Evolutionary conservation across 2,888 invertebrate genomes (phyloP).

Genomic region (Didymodactylos carnosus): DNA sequence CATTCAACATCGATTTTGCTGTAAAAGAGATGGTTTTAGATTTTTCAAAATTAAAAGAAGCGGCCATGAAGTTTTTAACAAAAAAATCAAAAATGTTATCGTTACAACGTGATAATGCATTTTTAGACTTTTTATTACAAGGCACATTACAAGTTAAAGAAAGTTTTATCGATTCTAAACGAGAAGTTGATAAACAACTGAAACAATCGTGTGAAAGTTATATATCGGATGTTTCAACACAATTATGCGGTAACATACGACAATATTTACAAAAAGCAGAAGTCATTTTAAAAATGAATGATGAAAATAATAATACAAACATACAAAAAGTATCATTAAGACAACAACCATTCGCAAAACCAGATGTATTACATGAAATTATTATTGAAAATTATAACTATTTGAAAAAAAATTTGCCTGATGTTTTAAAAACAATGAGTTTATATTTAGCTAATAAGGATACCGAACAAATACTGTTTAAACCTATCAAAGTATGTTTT

Average conservation of each 20-base stretch:
- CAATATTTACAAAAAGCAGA: conserved; percentile 19
- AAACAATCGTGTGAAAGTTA: conserved; percentile 71
- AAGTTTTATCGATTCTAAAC: conserved; percentile 73
- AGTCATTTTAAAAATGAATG: conserved; percentile 28
- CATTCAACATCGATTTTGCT: conserved; percentile 61
- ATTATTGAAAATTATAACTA: conserved; percentile 56
- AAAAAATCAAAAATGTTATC: conserved; percentile 68
- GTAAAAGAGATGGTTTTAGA: conserved; percentile 78
- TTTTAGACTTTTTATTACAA: conserved; percentile 57
- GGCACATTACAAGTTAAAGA: conserved; percentile 46
- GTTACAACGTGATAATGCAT: conserved; percentile 63
- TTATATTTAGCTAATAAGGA: conserved; percentile 85
- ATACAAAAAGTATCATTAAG: conserved; percentile 27
- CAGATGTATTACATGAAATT: conserved; percentile 51
- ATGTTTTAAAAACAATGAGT: conserved; percentile 68
- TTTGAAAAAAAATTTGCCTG: conserved; percentile 57
- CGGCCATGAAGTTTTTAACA: conserved; percentile 40
- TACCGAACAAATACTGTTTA: conserved; percentile 83
- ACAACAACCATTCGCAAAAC: conserved; percentile 47
- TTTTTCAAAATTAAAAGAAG: conserved; percentile 64
- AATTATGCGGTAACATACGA: conserved; percentile 5
- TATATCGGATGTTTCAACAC: conserved; percentile 54
- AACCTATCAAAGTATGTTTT: conserved; percentile 60
- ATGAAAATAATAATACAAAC: conserved; percentile 21
- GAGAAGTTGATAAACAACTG: conserved; percentile 77